Evolutionary conservation across 2,113 vertebrate genomes (phyloP), one percentile per base, ranked within the genome.

Genomic region (Oncorhynchus kisutch): DNA sequence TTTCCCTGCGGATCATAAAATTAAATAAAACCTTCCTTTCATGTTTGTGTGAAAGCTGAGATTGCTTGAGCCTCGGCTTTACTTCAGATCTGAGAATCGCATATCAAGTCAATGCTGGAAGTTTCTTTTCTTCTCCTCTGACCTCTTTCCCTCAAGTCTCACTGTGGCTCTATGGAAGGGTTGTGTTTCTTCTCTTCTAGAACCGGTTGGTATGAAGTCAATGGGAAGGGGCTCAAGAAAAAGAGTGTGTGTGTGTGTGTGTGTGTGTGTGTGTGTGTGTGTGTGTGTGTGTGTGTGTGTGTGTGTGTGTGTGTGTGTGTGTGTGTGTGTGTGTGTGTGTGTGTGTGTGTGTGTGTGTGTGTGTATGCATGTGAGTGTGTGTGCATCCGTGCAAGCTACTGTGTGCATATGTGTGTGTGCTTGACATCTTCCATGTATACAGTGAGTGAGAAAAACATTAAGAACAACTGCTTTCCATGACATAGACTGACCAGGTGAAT

Each of bases 11-110:
- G 87, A 77, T 76, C 34, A 79, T 88, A 76, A 73, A 81, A 75
- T 71, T 48, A 54, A 9, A 78, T 66, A 65, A 64, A 65, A 29
- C 39, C 25, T 45, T 45, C 78, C 83, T 90, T 92, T 93, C 67
- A 92, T 89, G 85, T 88, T 75, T 88, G 90, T 93, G 92, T 89
- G 92, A 94, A 92, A 88, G 78, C 78, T 67, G 80, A 84, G 86
- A 86, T 78, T 27, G 82, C 79, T 83, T 90, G 84, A 91, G 82
- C 88, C 88, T 79, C 5, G 88, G 88, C 82, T 88, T 92, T 88
- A 81, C 67, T 68, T 74, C 48, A 75, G 88, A 92, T 91, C 81
- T 85, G 74, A 88, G 84, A 70, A 69, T 71, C 79, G 82, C 90
- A 92, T 90, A 88, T 86, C 82, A 72, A 82, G 79, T 85, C 81